Base-by-base conservation (phyloP, 2,797 vertebrate genomes). In the Lepus townsendii region DNA sequence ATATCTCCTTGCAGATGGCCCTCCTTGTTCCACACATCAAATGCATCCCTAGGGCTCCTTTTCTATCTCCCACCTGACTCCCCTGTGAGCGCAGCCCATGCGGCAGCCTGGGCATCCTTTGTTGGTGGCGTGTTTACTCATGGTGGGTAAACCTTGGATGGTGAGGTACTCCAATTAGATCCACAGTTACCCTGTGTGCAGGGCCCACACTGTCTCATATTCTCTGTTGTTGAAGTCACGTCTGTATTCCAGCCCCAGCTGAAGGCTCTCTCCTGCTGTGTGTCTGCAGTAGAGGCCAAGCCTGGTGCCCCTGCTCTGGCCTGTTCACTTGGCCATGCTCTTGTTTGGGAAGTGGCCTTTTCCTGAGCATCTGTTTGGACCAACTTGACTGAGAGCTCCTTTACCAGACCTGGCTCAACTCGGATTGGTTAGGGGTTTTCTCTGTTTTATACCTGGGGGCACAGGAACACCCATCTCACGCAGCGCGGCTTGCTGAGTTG, bases 331-430 rank as follows among this genome's bases (percentile, higher is more conserved):
- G 50, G 83, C 42, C 54, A 19, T 38, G 38, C 50, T 83, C 9
- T 88, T 22, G 9, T 65, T 52, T 68, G 66, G 54, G 80, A 95
- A 72, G 22, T 42, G 42, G 73, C 38, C 60, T 83, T 88, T 88
- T 65, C 16, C 3, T 9, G 57, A 85, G 63, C 62, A 32, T 20
- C 66, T 52, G 42, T 65, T 80, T 90, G 66, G 42, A 75, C 42
- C 1, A 4, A 10, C 38, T 62, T 85, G 78, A 38, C 2, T 20
- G 63, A 62, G 82, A 30, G 65, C 50, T 63, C 35, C 22, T 60
- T 47, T 77, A 11, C 32, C 1, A 0, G 12, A n/a, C 75, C 57
- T 65, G 26, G 24, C 78, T 91, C 14, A 12, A 2, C 78, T 75
- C 2, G 11, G 14, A 4, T 76, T 57, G 2, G 22, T 27, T 82